A percentile compares a stretch with the other conserved stretches of the same genome.
Conservation (phyloP, 2,113 vertebrate genomes). For the Erpornis zantholeuca region DNA sequence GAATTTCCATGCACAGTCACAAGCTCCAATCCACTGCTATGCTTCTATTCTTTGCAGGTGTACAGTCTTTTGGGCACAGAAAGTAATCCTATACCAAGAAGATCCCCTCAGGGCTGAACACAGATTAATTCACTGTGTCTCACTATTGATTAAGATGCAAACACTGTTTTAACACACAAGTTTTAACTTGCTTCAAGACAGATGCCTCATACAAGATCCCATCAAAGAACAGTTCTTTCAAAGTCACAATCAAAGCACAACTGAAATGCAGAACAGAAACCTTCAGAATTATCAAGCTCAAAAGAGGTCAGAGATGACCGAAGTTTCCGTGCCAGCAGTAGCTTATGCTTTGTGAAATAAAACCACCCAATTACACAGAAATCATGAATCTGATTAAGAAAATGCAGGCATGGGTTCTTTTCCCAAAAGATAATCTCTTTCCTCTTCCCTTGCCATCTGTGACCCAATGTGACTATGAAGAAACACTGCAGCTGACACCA, state of each 20-base stretch:
- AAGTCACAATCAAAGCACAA: conserved; percentile 3
- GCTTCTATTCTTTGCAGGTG: not conserved
- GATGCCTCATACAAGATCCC: not conserved
- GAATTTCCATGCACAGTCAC: not conserved
- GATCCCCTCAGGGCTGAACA: not conserved
- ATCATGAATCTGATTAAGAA: not conserved
- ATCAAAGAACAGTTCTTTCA: not conserved
- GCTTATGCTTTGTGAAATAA: not conserved
- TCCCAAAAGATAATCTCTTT: not conserved
- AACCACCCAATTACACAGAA: not conserved
- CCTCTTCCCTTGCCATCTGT: not conserved
- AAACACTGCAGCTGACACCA: not conserved
- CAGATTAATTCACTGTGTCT: not conserved
- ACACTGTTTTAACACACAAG: not conserved
- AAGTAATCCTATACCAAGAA: not conserved
- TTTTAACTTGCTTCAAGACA: conserved; percentile 34
- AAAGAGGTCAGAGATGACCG: not conserved
- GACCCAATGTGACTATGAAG: not conserved
- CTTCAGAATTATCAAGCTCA: not conserved
- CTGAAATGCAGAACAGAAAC: not conserved
- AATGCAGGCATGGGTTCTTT: not conserved
- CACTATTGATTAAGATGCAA: conserved; percentile 4
- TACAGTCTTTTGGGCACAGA: not conserved
- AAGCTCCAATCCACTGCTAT: not conserved
- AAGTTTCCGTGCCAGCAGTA: not conserved